These are phyloP conservation scores for Campoletis sonorensis DNA, from an alignment of 1,140 invertebrate genomes.

Conservation along the genomic window DNA sequence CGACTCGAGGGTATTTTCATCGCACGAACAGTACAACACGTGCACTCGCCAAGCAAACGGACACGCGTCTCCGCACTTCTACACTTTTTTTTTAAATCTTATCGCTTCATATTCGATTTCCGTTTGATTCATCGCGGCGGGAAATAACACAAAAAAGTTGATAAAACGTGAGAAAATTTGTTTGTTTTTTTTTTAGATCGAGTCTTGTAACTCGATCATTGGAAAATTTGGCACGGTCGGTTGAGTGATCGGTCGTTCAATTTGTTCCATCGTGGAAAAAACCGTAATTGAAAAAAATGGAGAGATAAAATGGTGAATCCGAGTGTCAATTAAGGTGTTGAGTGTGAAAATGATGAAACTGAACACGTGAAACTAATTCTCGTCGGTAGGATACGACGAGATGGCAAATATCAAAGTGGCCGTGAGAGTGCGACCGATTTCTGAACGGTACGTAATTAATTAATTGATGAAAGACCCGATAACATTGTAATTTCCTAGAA, in stretches of 20 bases:
- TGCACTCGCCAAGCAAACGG: slow-evolving; percentile 63
- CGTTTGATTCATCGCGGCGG: background rate
- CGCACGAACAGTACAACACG: slow-evolving; percentile 68
- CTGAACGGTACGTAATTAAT: slow-evolving; percentile 72
- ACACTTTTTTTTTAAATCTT: slow-evolving; percentile 32
- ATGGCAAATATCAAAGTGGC: slow-evolving; percentile 79
- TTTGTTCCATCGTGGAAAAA: too few relatives aligned
- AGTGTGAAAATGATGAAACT: background rate
- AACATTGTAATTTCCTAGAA: background rate
- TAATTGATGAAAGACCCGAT: too few relatives aligned
- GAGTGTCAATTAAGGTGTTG: background rate
- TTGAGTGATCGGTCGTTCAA: background rate
- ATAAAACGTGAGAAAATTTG: background rate
- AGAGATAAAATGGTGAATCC: background rate
- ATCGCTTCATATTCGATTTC: background rate
- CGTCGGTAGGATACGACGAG: slow-evolving; percentile 55
- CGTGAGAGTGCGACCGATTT: slow-evolving; percentile 77
- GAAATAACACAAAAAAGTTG: background rate
- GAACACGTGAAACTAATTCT: slow-evolving; percentile 36
- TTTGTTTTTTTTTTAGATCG: background rate
- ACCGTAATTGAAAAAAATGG: too few relatives aligned
- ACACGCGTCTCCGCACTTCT: slow-evolving; percentile 45
- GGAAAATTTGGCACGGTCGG: background rate
- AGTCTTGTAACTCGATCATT: too few relatives aligned
- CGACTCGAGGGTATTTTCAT: slow-evolving; percentile 71